These are phyloP conservation scores for Penaeus chinensis DNA, from an alignment of 1,140 invertebrate genomes.

Conservation along the genomic window DNA sequence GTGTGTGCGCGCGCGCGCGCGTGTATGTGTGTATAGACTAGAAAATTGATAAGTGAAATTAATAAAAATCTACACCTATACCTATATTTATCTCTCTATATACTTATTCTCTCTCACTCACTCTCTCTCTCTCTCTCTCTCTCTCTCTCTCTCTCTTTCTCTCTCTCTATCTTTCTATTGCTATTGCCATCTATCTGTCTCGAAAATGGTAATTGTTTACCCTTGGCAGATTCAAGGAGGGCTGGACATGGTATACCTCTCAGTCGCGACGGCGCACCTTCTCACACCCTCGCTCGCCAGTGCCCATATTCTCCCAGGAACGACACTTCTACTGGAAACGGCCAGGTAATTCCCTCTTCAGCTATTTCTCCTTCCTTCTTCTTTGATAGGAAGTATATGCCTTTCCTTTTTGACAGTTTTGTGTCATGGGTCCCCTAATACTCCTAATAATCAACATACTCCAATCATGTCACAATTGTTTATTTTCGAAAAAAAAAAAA, in stretches of 20 bases:
- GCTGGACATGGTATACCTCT: constrained; percentile 41
- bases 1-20: too few species aligned
- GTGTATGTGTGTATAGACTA: too few species aligned
- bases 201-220: neutral
- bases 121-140: too few species aligned
- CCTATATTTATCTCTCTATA: neutral
- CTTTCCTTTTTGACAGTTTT: too few species aligned
- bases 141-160: neutral
- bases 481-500: neutral
- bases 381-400: too few species aligned
- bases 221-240: constrained; percentile 18
- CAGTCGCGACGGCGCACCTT: constrained; percentile 43
- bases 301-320: constrained; percentile 5
- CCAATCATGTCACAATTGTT: too few species aligned
- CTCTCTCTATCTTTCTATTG: neutral
- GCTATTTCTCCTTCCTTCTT: too few species aligned
- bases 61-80: too few species aligned
- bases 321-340: constrained; percentile 29
- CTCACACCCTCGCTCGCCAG: constrained; percentile 21
- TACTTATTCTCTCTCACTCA: neutral
- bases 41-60: too few species aligned
- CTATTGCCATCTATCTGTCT: neutral
- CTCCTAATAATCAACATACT: too few species aligned
- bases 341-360: constrained; percentile 15
- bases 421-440: too few species aligned